phyloP scores from a whole-genome alignment of 2,113 vertebrate genomes.

The human region GRCh38 chr6:134305501-134306000 shows the following conservation, averaged over 20 bases:
- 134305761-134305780: no score
- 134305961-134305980: neutral
- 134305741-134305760: no score
- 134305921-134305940: neutral
- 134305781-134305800: no score
- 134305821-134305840: neutral
- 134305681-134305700: no score
- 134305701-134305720: no score
- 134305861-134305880: neutral
- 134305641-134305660: no score
- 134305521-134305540: no score
- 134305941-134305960: conserved; percentile 3
- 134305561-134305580: neutral
- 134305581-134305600: neutral
- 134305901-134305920: neutral
- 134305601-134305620: neutral
- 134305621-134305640: neutral
- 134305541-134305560: neutral
- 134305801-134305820: neutral
- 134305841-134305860: conserved; percentile 3
- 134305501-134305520: no score
- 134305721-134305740: no score
- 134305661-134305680: no score
- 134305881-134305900: neutral
- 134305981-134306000: neutral